Conservation (phyloP, 2,113 vertebrate species). For the Mastomys coucha region DNA sequence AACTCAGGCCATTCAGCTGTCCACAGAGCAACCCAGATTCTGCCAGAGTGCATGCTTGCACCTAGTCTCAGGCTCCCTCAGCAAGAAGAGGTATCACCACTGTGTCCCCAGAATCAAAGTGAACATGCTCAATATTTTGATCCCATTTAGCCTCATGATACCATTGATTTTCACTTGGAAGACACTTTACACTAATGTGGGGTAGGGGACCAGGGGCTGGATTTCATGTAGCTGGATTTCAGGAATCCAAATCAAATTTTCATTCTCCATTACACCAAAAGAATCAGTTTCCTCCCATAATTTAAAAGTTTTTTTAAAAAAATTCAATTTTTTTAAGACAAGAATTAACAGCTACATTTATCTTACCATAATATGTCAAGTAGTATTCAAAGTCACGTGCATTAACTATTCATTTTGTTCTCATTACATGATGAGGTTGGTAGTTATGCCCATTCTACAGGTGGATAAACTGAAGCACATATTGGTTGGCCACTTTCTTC, state of each 20-base stretch:
- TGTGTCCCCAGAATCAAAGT: background rate
- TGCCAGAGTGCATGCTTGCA: background rate
- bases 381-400: background rate
- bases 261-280: background rate
- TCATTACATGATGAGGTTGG: background rate
- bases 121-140: background rate
- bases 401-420: background rate
- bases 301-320: slow-evolving; percentile 6
- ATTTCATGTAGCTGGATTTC: slow-evolving; percentile 29
- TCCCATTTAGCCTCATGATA: background rate
- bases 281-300: background rate
- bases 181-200: background rate
- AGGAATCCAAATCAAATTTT: slow-evolving; percentile 5
- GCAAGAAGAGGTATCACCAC: background rate
- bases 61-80: background rate
- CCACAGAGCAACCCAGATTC: background rate
- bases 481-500: background rate
- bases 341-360: background rate
- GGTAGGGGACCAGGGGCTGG: background rate
- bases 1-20: background rate
- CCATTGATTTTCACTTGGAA: background rate
- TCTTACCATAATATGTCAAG: background rate
- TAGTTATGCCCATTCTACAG: background rate
- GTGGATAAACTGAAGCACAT: background rate
- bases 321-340: background rate